Conservation (phyloP, 2,113 vertebrate species). For the Ramphastos sulfuratus region DNA sequence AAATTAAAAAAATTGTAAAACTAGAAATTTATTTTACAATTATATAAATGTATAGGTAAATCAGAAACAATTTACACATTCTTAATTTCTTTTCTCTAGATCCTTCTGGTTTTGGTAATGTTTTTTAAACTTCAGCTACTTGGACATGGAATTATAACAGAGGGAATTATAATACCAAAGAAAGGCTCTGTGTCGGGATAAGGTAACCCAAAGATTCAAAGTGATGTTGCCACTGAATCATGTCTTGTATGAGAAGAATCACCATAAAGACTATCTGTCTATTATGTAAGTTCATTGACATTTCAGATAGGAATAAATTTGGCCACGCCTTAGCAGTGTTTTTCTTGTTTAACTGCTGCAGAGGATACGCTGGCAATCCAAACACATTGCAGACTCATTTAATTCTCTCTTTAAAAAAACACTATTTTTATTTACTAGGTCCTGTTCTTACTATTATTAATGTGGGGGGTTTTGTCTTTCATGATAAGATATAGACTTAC, state of each 20-base stretch:
- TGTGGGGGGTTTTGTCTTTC: background rate
- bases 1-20: conserved; percentile 53
- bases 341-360: background rate
- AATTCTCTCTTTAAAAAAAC: background rate
- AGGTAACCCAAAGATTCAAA: background rate
- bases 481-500: background rate
- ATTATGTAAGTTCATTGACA: background rate
- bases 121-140: background rate
- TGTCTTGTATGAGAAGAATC: background rate
- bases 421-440: background rate
- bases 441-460: background rate
- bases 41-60: background rate
- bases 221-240: background rate
- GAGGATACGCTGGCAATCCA: background rate
- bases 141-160: background rate
- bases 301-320: conserved; percentile 16
- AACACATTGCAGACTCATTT: background rate
- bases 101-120: background rate
- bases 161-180: background rate
- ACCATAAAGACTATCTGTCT: background rate
- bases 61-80: background rate
- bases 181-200: background rate
- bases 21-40: background rate
- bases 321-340: background rate
- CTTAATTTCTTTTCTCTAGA: background rate